Evolutionary conservation across 1,140 invertebrate species (phyloP), one percentile per base, ranked within the genome.

Genomic region (Cotesia typhae): DNA sequence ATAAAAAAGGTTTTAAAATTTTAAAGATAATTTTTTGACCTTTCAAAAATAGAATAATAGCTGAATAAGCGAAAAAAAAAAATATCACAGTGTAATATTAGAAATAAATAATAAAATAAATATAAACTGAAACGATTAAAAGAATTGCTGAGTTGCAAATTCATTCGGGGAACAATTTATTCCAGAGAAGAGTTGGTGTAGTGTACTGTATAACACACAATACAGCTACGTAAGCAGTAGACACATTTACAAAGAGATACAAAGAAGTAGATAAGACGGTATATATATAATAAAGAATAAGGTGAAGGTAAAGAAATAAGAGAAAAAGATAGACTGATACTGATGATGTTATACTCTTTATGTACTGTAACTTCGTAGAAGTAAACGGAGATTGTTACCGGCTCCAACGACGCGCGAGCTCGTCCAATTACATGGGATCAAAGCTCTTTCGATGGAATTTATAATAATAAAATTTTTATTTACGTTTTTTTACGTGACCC

Each of bases 401-500:
- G 47, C 28, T 57, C 65, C 52, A 67, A 17, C 55, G 17, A 55
- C 28, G 67, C 38, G 52, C 65, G 3, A 35, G 41, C 70, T 37
- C 52, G 70, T 71, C 70, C 70, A 71, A 71, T 71, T 71, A 71
- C 70, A 55, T 28, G 70, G 51, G 70, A 71, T 71, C 70, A 71
- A 71, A 65, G 70, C 61, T 65, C 60, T 52, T 55, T 37, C 28
- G 28, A 52, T 20, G 53, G 60, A 35, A 14, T 59, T 57, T 12
- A 41, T 41, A 41, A 41, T 41, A 41, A 41, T 41, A 41, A 41
- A 41, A 41, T 41, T 41, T 28, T 41, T 41, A 10, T 41, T 41
- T 41, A 41, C 41, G 9, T 41, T 41, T 41, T 41, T 41, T 6
- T 41, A 7, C 6, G 1, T 10, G 10, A 41, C 6, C 6, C 6